These are phyloP conservation scores for Allobates femoralis DNA, from an alignment of 2,797 vertebrate species.

Conservation along the genomic window DNA sequence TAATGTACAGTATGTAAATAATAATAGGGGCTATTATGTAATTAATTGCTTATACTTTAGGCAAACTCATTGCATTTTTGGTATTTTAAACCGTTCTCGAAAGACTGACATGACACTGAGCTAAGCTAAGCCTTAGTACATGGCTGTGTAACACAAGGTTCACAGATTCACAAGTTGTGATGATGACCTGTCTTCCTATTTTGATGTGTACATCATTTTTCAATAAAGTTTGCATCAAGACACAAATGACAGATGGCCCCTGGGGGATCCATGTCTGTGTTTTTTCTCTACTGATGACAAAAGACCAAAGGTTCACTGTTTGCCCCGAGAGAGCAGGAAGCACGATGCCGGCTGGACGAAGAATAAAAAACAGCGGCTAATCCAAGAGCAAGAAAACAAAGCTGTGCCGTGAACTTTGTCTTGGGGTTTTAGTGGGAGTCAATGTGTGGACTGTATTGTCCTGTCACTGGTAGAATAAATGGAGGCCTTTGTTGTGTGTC, in stretches of 20 bases:
- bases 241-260: conserved; percentile 7
- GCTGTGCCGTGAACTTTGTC: conserved; percentile 38
- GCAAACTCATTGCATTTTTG: background rate
- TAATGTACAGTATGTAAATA: no score
- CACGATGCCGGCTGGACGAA: conserved; percentile 4
- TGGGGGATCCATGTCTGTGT: conserved; percentile 19
- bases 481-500: background rate
- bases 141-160: no score
- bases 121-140: background rate
- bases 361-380: background rate
- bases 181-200: background rate
- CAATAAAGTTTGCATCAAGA: background rate
- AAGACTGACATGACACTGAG: background rate
- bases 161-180: no score
- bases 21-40: background rate
- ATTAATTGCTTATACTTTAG: background rate
- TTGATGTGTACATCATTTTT: background rate
- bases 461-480: background rate
- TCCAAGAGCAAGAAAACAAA: conserved; percentile 27
- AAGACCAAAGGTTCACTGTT: conserved; percentile 33
- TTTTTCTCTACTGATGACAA: conserved; percentile 22
- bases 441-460: background rate
- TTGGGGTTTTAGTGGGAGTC: background rate
- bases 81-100: background rate
- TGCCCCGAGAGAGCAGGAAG: conserved; percentile 45